A percentile compares a stretch with the other conserved stretches of the same genome.
These are phyloP conservation scores for Psix sp. DNA, from an alignment of 1,140 invertebrate genomes.

Conservation along the genomic window DNA sequence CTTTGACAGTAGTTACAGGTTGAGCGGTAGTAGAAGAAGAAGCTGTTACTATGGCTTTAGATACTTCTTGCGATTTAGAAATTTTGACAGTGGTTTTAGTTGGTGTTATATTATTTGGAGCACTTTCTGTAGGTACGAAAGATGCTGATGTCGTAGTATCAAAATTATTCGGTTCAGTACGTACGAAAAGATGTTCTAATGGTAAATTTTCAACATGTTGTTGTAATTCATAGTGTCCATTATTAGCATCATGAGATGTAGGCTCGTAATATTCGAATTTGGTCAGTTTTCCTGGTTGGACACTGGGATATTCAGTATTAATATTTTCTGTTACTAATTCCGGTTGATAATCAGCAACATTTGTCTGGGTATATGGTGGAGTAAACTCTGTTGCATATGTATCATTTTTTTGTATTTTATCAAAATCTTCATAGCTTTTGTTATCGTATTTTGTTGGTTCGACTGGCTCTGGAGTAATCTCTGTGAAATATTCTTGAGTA, in stretches of 20 bases:
- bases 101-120: slow-evolving; percentile 20
- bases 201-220: slow-evolving; percentile 52
- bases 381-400: slow-evolving; percentile 32
- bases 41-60: slow-evolving; percentile 43
- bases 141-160: slow-evolving; percentile 41
- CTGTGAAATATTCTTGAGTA: slow-evolving; percentile 23
- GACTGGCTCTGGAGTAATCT: slow-evolving; percentile 14
- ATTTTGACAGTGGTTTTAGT: slow-evolving; percentile 55
- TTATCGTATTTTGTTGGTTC: slow-evolving; percentile 11
- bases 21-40: slow-evolving; percentile 53
- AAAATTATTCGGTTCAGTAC: slow-evolving; percentile 63
- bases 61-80: slow-evolving; percentile 33
- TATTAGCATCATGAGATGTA: slow-evolving; percentile 38
- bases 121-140: slow-evolving; percentile 13
- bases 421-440: slow-evolving; percentile 27
- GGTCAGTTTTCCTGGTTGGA: slow-evolving; percentile 33
- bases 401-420: slow-evolving; percentile 31
- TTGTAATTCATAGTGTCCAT: slow-evolving; percentile 25
- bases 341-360: slow-evolving; percentile 31
- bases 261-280: slow-evolving; percentile 63
- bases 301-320: slow-evolving; percentile 33
- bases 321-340: slow-evolving; percentile 33
- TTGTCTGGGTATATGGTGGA: slow-evolving; percentile 28
- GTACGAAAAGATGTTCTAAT: slow-evolving; percentile 66
- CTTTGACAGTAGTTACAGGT: slow-evolving; percentile 45